phyloP scores from a whole-genome alignment of 1,140 invertebrate species.

The Lordiphosa stackelbergi region DNA sequence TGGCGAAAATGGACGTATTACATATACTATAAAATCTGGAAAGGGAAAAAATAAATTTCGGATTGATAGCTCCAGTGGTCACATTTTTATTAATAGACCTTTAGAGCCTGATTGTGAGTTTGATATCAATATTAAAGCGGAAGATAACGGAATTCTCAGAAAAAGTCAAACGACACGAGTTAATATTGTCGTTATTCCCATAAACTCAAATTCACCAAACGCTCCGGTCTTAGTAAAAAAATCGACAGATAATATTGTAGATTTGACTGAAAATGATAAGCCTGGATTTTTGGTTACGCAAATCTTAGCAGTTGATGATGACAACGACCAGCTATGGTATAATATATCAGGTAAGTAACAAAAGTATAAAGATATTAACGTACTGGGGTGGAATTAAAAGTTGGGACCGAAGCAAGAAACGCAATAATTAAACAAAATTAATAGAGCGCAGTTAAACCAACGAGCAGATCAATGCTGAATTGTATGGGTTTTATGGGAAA shows the following conservation, averaged over 20 bases:
- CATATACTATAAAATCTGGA: conserved; percentile 88
- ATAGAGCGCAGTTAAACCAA: too few relatives aligned
- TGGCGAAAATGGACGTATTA: conserved; percentile 88
- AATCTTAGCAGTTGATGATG: conserved; percentile 88
- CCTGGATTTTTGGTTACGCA: conserved; percentile 89
- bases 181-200: conserved; percentile 82
- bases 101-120: conserved; percentile 87
- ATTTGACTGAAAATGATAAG: conserved; percentile 90
- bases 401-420: too few relatives aligned
- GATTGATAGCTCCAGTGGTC: conserved; percentile 88
- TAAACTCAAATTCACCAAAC: conserved; percentile 80
- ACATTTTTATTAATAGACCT: conserved; percentile 84
- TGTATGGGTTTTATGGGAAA: too few relatives aligned
- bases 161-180: conserved; percentile 85
- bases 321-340: conserved; percentile 92
- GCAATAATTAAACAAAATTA: too few relatives aligned
- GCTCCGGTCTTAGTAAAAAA: conserved; percentile 81
- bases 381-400: too few relatives aligned
- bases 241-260: conserved; percentile 81
- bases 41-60: conserved; percentile 86
- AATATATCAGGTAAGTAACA: conserved; percentile 88
- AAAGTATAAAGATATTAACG: not conserved
- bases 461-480: too few relatives aligned
- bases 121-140: conserved; percentile 87
- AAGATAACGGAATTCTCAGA: conserved; percentile 85